Base-by-base conservation (phyloP, 2,888 invertebrate genomes). In the Eristalinus aeneus region DNA sequence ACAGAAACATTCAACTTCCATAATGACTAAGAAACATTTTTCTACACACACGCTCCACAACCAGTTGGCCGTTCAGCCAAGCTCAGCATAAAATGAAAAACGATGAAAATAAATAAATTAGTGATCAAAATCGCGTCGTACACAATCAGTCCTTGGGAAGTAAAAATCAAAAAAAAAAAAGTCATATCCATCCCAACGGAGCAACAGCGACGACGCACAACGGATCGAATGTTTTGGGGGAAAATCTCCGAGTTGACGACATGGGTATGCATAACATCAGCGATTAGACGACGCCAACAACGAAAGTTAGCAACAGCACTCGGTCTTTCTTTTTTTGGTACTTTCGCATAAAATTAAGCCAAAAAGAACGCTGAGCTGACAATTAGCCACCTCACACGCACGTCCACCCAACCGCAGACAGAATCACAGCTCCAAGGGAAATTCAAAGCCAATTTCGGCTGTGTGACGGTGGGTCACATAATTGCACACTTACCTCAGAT, bases 111-210 rank as follows among this genome's bases (percentile, higher is more conserved):
- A 65, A 65, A 73, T n/a, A 54, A 63, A 36, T 65, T 65, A 71
- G n/a, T 65, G 60, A 36, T 74, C 54, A 36, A 75, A 74, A 60
- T 72, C 27, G 27, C 68, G 63, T 64, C 10, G 56, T 12, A 23
- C 9, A 36, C 56, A 46, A 78, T 78, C 74, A 78, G 83, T 83
- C 83, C 78, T 83, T 83, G 83, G 60, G 64, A 77, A 58, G 32
- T 61, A 34, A 2, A 23, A 23, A 54, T 23, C 56, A 34, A 68
- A 65, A 34, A 60, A 32, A 77, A 58, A 63, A 36, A 58, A 39
- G 16, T 68, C 63, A 67, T 34, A 34, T 34, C 63, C 67, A 72
- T 73, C 67, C 36, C 61, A 79, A 54, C 46, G 34, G 54, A 22
- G 36, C 46, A 53, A n/a, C n/a, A n/a, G n/a, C n/a, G n/a, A n/a